These are phyloP conservation scores for Pandemis corylana DNA, from an alignment of 2,888 invertebrate species.

Conservation along the genomic window DNA sequence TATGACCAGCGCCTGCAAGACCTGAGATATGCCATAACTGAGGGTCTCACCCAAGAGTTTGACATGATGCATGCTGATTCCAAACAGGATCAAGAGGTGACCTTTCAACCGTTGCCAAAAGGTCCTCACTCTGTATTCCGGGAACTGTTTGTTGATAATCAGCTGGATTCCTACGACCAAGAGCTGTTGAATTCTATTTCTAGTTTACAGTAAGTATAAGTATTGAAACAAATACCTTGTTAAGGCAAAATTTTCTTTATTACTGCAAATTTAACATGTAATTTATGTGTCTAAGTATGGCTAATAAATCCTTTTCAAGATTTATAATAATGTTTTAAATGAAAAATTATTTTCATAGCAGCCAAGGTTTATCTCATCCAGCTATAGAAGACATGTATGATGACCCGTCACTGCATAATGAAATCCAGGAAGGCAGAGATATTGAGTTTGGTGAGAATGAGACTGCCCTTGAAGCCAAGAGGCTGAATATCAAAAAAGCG, in stretches of 20 bases:
- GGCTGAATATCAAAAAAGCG: conserved; percentile 71
- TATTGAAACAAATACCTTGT: too few relatives aligned
- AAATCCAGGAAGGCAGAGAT: conserved; percentile 62
- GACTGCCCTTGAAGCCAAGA: conserved; percentile 51
- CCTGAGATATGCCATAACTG: conserved; percentile 77
- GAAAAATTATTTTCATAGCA: conserved; percentile 49
- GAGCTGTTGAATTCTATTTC: conserved; percentile 73
- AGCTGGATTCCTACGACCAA: conserved; percentile 74
- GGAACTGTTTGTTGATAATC: conserved; percentile 74
- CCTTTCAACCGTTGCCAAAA: conserved; percentile 55
- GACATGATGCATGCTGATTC: conserved; percentile 51
- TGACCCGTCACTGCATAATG: conserved; percentile 62
- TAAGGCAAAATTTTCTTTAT: too few relatives aligned
- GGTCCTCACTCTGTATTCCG: conserved; percentile 79
- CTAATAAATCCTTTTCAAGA: too few relatives aligned
- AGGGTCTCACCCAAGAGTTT: conserved; percentile 77
- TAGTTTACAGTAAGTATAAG: conserved; percentile 72
- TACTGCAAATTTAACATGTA: too few relatives aligned
- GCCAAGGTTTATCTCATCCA: conserved; percentile 67
- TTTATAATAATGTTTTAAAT: neutral
- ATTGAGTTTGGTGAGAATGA: conserved; percentile 53
- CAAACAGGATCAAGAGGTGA: conserved; percentile 45
- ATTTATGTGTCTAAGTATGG: too few relatives aligned
- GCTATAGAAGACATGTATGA: conserved; percentile 74
- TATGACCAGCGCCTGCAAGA: conserved; percentile 79